Conservation (phyloP, 2,797 vertebrate genomes). For the Capromys pilorides region DNA sequence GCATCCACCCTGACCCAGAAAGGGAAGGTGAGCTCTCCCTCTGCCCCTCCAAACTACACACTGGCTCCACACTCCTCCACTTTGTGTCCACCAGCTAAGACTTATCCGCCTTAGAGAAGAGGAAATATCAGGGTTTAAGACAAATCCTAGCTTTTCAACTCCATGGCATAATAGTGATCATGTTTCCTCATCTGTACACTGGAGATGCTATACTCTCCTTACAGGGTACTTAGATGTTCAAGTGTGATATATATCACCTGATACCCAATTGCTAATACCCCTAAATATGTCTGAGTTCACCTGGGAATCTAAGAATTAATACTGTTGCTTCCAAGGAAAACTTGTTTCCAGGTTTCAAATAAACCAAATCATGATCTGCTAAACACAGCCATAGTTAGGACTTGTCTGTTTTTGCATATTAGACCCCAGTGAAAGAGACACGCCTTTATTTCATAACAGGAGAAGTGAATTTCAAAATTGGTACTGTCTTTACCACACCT, state of each 20-base stretch:
- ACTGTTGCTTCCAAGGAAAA: background rate
- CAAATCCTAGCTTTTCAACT: background rate
- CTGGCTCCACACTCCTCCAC: background rate
- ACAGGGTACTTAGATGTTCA: background rate
- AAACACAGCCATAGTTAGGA: background rate
- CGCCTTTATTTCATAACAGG: slow-evolving; percentile 64
- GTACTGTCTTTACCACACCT: slow-evolving; percentile 29
- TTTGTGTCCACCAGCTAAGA: background rate
- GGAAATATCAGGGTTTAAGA: background rate
- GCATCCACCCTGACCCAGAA: background rate
- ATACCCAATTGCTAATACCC: background rate
- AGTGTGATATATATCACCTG: background rate
- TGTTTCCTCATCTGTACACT: background rate
- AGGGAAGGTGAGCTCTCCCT: background rate
- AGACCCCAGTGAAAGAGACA: slow-evolving; percentile 36
- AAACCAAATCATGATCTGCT: background rate
- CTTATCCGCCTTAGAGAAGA: background rate
- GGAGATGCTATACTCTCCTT: background rate
- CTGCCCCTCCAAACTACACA: background rate
- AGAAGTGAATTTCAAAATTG: slow-evolving; percentile 62
- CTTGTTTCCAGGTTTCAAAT: slow-evolving; percentile 21
- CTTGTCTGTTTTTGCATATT: slow-evolving; percentile 18
- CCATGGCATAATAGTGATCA: background rate
- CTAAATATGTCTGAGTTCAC: background rate
- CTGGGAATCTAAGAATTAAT: background rate